These are phyloP conservation scores for Eupeodes latifasciatus DNA, from an alignment of 2,888 invertebrate genomes.

Conservation along the genomic window DNA sequence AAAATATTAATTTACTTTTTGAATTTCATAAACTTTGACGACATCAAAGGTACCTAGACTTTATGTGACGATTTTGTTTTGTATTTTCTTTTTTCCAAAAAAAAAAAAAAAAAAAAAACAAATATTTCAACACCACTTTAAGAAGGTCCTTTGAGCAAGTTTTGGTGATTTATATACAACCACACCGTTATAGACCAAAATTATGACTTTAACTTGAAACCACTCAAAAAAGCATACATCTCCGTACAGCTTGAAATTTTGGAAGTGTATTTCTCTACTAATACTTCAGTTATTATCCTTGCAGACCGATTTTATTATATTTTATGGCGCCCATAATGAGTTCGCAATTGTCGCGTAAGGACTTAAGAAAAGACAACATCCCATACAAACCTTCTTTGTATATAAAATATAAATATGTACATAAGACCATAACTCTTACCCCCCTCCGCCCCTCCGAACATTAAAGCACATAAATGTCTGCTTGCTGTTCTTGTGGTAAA, in stretches of 20 bases:
- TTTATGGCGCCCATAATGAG: conserved; percentile 64
- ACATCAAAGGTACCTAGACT: not conserved
- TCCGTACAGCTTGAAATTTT: conserved; percentile 37
- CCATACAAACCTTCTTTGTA: not conserved
- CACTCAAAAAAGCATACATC: conserved; percentile 61
- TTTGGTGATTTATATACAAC: conserved; percentile 46
- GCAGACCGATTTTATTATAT: conserved; percentile 69
- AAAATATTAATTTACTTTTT: not conserved
- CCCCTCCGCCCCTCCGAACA: not conserved
- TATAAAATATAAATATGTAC: not conserved
- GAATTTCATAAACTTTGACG: not conserved
- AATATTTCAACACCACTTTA: conserved; percentile 28
- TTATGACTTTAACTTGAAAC: conserved; percentile 70
- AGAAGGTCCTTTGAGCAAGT: conserved; percentile 40
- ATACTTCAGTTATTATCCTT: conserved; percentile 59
- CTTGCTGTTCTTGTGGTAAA: conserved; percentile 19
- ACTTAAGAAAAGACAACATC: conserved; percentile 55
- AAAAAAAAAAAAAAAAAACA: conserved; percentile 9
- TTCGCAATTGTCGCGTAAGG: conserved; percentile 59
- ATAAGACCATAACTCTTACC: not conserved
- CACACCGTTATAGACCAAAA: conserved; percentile 63
- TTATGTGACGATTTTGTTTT: not conserved
- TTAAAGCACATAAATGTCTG: conserved; percentile 5
- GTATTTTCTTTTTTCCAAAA: not conserved
- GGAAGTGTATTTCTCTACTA: conserved; percentile 32